phyloP scores from a whole-genome alignment of 2,113 vertebrate genomes.

The Neogobius melanostomus region DNA sequence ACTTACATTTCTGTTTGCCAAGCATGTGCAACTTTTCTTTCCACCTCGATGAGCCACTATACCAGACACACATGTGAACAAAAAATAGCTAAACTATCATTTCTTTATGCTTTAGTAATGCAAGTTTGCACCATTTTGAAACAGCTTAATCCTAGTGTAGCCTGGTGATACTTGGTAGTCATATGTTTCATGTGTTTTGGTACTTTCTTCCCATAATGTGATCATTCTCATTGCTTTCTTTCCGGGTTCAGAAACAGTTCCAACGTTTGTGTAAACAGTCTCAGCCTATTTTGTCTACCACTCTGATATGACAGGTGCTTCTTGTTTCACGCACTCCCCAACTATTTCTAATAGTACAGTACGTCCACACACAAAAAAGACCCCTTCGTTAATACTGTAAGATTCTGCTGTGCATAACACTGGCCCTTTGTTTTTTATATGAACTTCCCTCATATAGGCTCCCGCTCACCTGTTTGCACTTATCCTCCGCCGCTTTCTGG shows the following conservation, averaged over 20 bases:
- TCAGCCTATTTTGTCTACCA: slow-evolving; percentile 6
- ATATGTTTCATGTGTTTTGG: too few relatives aligned
- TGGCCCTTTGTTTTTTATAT: not conserved
- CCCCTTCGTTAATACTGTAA: not conserved
- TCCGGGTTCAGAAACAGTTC: not conserved
- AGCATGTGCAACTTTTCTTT: too few relatives aligned
- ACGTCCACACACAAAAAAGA: not conserved
- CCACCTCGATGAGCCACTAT: too few relatives aligned
- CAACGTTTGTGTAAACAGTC: not conserved
- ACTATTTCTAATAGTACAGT: not conserved
- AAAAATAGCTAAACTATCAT: too few relatives aligned
- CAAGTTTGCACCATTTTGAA: too few relatives aligned
- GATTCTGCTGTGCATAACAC: not conserved
- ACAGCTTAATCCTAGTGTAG: too few relatives aligned
- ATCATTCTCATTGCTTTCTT: not conserved
- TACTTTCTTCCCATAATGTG: not conserved
- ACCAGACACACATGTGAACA: too few relatives aligned
- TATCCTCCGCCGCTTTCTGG: slow-evolving; percentile 89
- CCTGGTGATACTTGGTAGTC: too few relatives aligned
- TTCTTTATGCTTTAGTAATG: too few relatives aligned
- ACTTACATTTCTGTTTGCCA: too few relatives aligned
- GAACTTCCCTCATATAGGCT: not conserved
- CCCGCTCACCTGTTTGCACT: slow-evolving; percentile 86
- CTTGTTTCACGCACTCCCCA: not conserved
- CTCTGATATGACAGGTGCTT: slow-evolving; percentile 4